Conservation (phyloP, 2,888 invertebrate genomes). For the Sinohyriopsis cumingii region DNA sequence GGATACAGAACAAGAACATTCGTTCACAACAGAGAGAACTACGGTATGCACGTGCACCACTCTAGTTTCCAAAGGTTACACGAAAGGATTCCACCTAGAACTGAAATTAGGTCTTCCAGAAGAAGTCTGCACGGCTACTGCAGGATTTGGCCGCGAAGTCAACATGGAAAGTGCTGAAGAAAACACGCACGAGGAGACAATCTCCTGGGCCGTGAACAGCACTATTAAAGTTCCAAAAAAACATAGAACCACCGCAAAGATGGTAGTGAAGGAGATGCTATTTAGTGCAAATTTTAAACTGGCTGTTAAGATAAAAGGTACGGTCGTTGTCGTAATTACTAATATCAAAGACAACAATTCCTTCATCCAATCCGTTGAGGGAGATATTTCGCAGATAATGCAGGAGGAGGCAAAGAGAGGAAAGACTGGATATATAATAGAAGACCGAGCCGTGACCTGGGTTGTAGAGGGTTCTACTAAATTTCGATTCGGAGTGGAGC, state of each 20-base stretch:
- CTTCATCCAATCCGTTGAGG: constrained; percentile 67
- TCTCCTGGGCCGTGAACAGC: constrained; percentile 74
- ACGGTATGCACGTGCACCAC: constrained; percentile 65
- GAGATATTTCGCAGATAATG: constrained; percentile 62
- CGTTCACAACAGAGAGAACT: constrained; percentile 67
- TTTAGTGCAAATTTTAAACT: constrained; percentile 71
- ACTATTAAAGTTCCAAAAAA: constrained; percentile 69
- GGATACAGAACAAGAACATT: constrained; percentile 63
- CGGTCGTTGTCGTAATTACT: constrained; percentile 66
- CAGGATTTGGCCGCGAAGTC: constrained; percentile 71
- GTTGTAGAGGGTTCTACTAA: constrained; percentile 59
- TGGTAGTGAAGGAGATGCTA: constrained; percentile 73
- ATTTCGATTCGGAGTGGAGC: constrained; percentile 69
- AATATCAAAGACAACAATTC: constrained; percentile 71
- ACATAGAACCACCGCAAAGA: constrained; percentile 70
- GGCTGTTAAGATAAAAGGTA: constrained; percentile 64
- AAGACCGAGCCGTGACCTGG: constrained; percentile 46
- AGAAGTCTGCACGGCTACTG: constrained; percentile 69
- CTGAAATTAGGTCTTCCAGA: constrained; percentile 73
- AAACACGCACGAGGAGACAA: constrained; percentile 66
- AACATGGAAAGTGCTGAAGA: constrained; percentile 68
- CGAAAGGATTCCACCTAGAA: constrained; percentile 71
- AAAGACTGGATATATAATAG: constrained; percentile 39
- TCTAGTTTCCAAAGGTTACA: constrained; percentile 61
- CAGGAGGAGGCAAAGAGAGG: constrained; percentile 39